These are phyloP conservation scores for Rhagoletis pomonella DNA, from an alignment of 1,140 invertebrate species.

Conservation along the genomic window DNA sequence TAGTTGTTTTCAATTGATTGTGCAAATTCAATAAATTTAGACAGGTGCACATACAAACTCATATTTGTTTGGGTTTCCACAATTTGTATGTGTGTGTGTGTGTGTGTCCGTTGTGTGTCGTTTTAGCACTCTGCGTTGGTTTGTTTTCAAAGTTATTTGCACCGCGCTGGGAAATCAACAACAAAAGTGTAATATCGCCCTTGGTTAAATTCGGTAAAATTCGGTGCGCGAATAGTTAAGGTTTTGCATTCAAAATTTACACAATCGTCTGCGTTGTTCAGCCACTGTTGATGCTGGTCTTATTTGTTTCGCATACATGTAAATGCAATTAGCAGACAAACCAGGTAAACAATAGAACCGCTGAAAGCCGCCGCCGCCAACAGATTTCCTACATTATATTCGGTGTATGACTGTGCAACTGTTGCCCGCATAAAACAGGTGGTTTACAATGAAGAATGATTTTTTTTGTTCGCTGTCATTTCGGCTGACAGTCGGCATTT, in stretches of 20 bases:
- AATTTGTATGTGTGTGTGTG: not conserved
- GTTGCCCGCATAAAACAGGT: not conserved
- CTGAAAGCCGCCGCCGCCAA: not conserved
- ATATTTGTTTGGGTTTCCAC: not conserved
- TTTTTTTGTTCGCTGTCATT: not conserved
- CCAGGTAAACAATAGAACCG: not conserved
- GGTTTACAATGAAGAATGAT: not conserved
- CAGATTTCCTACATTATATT: not conserved
- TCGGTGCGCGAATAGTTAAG: not conserved
- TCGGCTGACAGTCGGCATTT: too few species aligned
- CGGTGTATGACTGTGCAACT: not conserved
- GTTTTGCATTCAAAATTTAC: not conserved
- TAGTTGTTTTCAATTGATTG: not conserved
- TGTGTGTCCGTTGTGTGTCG: not conserved
- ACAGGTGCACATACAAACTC: not conserved
- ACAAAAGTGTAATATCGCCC: not conserved
- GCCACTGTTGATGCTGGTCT: not conserved
- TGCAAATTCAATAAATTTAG: slow-evolving; percentile 40
- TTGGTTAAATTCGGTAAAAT: not conserved
- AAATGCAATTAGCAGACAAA: slow-evolving; percentile 4
- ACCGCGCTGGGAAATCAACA: slow-evolving; percentile 17
- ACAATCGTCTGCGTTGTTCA: not conserved
- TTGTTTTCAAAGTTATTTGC: slow-evolving; percentile 26
- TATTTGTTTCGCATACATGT: not conserved
- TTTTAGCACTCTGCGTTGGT: not conserved